Evolutionary conservation across 2,113 vertebrate genomes (phyloP), one percentile per base, ranked within the genome.

Genomic region (Gila orcuttii): DNA sequence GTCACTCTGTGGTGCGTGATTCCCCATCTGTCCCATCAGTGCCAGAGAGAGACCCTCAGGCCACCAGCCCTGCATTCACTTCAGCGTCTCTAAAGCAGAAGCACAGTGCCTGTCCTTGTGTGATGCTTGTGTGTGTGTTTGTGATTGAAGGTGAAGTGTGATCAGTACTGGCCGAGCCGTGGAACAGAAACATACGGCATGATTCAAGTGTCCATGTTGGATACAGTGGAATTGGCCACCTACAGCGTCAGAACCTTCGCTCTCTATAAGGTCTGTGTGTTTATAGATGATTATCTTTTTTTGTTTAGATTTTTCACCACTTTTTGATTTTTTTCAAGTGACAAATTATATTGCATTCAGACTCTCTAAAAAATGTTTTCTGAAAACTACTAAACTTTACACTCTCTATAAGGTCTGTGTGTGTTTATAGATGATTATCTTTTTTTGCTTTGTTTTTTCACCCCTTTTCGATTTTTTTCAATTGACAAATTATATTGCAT

Each of bases 161-260:
- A 99, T 89, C 98, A 99, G 93, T 99, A 99, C 88, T 99, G 98
- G 98, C 98, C 98, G 0, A 94, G 93, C 84, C 95, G 98, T 23
- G 98, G 98, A 69, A 96, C 97, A 0, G 96, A 99, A 91, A 99
- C 98, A 2, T 99, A 97, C 0, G 97, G 97, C 66, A 96, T 97
- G 95, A 97, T 99, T 91, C 98, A 98, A 89, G 97, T 99, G 89
- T 96, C 96, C 3, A 91, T 98, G 90, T 87, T 98, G 92, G 98
- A 99, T 89, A 97, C 96, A 0, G 95, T 97, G 1, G 98, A 99
- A 82, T 92, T 99, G 85, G 97, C 98, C 0, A 97, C 97, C 0
- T 99, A 99, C 85, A 97, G 95, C 0, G 93, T 99, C 57, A 96
- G 98, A 52, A 98, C 96, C 60, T 99, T 99, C 0, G 95, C 96